These are phyloP conservation scores for Neopipo cinnamomea DNA, from an alignment of 2,113 vertebrate genomes.

Conservation along the genomic window DNA sequence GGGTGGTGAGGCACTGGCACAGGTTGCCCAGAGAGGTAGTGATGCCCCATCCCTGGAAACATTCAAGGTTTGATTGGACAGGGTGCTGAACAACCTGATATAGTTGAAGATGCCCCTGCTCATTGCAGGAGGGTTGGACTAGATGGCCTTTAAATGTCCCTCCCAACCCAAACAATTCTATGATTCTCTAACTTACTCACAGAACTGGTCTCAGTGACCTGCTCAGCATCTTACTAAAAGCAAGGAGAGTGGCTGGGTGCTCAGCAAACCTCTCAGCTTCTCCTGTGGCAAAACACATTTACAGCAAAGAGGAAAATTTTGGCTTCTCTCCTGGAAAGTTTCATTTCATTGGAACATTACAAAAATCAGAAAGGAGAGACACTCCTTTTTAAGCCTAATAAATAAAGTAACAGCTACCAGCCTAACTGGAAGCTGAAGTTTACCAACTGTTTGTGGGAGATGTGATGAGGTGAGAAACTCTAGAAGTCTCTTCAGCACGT, in stretches of 20 bases:
- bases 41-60: background rate
- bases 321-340: background rate
- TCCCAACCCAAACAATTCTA: background rate
- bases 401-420: background rate
- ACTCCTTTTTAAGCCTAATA: background rate
- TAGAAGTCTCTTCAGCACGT: background rate
- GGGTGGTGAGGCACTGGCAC: background rate
- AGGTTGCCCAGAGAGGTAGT: background rate
- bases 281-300: background rate
- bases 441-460: background rate
- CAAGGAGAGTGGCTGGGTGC: background rate
- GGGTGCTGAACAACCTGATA: too few species aligned
- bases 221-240: background rate
- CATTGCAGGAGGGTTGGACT: background rate
- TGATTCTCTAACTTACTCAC: background rate
- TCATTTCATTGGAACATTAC: background rate
- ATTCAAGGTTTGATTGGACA: background rate
- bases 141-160: background rate
- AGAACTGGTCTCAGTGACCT: background rate
- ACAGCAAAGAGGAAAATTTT: background rate
- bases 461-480: conserved; percentile 2
- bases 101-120: background rate
- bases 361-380: background rate
- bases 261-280: background rate
- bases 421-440: background rate